Evolutionary conservation across 2,113 vertebrate genomes (phyloP).

Genomic region (Trinectes maculatus): DNA sequence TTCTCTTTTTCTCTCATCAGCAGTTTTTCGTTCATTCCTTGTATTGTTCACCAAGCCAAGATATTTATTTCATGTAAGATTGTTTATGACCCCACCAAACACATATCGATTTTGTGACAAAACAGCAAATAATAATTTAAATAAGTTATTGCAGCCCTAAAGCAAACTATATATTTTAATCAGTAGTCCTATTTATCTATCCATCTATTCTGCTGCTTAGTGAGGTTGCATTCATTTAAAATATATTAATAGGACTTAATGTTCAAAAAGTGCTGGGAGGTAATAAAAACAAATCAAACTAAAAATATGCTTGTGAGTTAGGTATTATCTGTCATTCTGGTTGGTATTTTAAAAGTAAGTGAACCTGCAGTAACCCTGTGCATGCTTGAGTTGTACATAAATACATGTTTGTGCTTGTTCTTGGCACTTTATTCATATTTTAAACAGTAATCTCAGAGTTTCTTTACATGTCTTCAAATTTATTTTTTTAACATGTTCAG

Average conservation of each 20-base stretch:
- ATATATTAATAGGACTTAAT: too few species aligned
- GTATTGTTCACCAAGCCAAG: background rate
- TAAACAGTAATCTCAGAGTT: background rate
- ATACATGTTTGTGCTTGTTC: constrained; percentile 6
- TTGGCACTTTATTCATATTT: constrained; percentile 12
- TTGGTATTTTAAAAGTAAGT: background rate
- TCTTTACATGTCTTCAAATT: background rate
- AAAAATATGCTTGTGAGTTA: too few species aligned
- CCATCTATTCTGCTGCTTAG: too few species aligned
- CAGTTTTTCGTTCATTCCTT: background rate
- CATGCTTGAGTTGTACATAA: background rate
- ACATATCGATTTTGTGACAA: background rate
- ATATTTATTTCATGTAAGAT: background rate
- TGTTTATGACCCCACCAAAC: background rate
- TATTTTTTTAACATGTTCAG: background rate
- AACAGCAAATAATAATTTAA: background rate
- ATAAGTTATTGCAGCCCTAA: too few species aligned
- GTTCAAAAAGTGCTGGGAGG: too few species aligned
- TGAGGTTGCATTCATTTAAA: too few species aligned
- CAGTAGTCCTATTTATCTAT: too few species aligned
- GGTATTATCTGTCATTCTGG: too few species aligned
- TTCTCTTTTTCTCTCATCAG: background rate
- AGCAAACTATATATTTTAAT: too few species aligned
- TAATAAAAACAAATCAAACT: too few species aligned
- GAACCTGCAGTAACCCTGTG: background rate